phyloP scores from a whole-genome alignment of 1,140 invertebrate genomes.

The Odontomachus brunneus region DNA sequence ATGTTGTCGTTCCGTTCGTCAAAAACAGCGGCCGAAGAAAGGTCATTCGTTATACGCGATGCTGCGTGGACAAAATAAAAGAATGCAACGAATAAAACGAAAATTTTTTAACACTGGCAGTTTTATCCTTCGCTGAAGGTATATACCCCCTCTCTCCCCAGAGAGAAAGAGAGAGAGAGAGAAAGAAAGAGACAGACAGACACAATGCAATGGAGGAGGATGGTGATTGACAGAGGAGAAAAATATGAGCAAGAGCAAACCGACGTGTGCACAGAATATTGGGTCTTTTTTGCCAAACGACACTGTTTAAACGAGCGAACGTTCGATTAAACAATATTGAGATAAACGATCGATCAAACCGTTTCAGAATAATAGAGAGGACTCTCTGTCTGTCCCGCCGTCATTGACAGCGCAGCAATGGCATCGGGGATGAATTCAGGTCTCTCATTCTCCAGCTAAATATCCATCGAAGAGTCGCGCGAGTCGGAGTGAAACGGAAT shows the following conservation, averaged over 20 bases:
- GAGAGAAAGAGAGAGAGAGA: no score
- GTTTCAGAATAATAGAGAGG: background rate
- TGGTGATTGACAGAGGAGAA: slow-evolving; percentile 17
- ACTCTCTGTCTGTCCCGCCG: no score
- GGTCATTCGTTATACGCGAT: background rate
- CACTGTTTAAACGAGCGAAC: slow-evolving; percentile 32
- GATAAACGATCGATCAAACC: slow-evolving; percentile 23
- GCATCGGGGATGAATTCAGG: background rate
- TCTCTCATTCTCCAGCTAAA: slow-evolving; percentile 11
- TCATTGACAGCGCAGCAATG: background rate
- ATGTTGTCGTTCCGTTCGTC: background rate
- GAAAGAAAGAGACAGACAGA: no score
- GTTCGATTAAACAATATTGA: slow-evolving; percentile 44
- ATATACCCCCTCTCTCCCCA: background rate
- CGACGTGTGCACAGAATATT: background rate
- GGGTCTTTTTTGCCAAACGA: slow-evolving; percentile 34
- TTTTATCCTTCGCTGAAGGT: slow-evolving; percentile 1
- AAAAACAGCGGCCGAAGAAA: background rate
- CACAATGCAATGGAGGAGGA: background rate
- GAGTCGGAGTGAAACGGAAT: slow-evolving; percentile 11
- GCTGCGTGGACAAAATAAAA: background rate
- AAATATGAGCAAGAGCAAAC: slow-evolving; percentile 29
- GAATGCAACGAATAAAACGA: slow-evolving; percentile 1
- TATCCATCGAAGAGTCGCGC: slow-evolving; percentile 32
- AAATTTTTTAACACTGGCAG: slow-evolving; percentile 1